Conservation (phyloP, 2,113 vertebrate genomes). For the Ciconia maguari region DNA sequence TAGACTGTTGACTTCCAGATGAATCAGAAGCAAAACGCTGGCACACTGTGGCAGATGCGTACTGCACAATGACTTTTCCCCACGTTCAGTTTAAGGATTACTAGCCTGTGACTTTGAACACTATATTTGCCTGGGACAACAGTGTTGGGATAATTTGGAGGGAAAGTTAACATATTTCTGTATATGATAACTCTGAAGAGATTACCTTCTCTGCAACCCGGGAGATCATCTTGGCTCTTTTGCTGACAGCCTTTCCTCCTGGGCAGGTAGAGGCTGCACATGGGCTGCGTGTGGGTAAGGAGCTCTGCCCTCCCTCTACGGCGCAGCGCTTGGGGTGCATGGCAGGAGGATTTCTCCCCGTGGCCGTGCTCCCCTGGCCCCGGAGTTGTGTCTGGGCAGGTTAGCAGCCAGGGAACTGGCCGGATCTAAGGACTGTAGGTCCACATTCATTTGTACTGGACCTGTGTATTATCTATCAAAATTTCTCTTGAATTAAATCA, state of each 20-base stretch:
- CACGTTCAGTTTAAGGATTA: not conserved
- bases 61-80: not conserved
- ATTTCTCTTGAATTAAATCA: not conserved
- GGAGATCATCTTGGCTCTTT: not conserved
- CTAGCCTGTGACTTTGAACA: not conserved
- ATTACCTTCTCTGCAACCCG: not conserved
- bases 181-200: not conserved
- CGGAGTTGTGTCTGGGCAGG: not conserved
- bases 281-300: not conserved
- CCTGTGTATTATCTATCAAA: not conserved
- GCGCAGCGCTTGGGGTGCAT: not conserved
- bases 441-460: fast-evolving
- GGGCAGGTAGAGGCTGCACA: not conserved
- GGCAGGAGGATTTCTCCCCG: not conserved
- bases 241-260: not conserved
- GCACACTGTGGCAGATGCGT: not conserved
- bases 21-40: not conserved
- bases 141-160: not conserved
- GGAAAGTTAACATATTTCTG: not conserved
- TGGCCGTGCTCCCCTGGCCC: fast-evolving
- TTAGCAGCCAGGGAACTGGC: not conserved
- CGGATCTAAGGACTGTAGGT: fast-evolving
- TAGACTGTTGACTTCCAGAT: not conserved
- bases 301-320: not conserved
- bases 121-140: not conserved